Base-by-base conservation (phyloP, 2,113 vertebrate species). In the Onychostruthus taczanowskii region DNA sequence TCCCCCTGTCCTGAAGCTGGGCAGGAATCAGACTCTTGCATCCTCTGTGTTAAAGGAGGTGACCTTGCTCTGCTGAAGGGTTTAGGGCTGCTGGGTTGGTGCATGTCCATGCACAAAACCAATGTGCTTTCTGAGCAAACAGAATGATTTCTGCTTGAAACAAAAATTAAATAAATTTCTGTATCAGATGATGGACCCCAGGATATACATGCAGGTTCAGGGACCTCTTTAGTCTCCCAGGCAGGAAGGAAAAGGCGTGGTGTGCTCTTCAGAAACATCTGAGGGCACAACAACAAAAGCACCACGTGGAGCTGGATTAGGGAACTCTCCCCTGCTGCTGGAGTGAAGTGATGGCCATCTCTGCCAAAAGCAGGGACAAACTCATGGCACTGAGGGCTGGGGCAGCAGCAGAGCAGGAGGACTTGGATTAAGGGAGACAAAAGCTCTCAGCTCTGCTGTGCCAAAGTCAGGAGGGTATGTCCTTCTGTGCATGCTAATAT, bases 41-140 rank as follows among this genome's bases (percentile, higher is more conserved):
- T 46, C 9, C 4, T 62, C 39, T 53, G 27, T 39, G 53, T 31
- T 35, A 26, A 39, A 69, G 41, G 37, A 85, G 55, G 26, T 43
- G 82, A 46, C 31, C 27, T 63, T 39, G 28, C 18, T 63, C 53
- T 66, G 50, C 23, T 69, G 28, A 39, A 7, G 58, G 8, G 9
- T 52, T 75, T 69, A 21, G 49, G 58, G 66, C 21, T 69, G 62
- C 41, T n/a, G 84, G 49, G 5, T n/a, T 49, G 28, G 49, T 19
- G 61, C 0, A 1, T 18, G 13, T 22, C 49, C 1, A 1, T 26
- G 6, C 11, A 6, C 21, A 93, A 37, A 53, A 4, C 1, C 46
- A n/a, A 8, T 4, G 2, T 22, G 5, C 21, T 64, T 75, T 41
- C 66, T 84, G 53, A 47, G 46, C 46, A 59, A 90, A 61, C 6